Base-by-base conservation (phyloP, 2,888 invertebrate genomes). In the Pachydiplax longipennis region DNA sequence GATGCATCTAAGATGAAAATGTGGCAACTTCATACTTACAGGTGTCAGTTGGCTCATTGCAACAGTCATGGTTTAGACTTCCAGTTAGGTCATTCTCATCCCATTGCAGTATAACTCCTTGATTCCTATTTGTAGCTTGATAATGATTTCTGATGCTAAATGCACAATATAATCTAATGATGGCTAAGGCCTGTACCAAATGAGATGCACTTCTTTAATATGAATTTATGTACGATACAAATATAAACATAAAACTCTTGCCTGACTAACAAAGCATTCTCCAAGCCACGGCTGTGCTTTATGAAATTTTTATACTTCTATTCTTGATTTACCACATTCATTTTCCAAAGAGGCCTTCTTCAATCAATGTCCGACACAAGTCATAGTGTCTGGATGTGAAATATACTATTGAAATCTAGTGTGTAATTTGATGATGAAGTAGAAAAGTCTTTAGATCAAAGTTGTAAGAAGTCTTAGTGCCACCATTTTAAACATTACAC, bases 281-380 rank as follows among this genome's bases (percentile, higher is more conserved):
- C 53, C 58, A 83, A 83, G 83, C 83, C 83, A 83, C 58, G 83
- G 83, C 83, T 83, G 83, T 83, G 83, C 83, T 83, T 83, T 83
- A 83, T 83, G 58, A 83, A 83, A 83, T 83, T 83, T 83, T 83
- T 58, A 83, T 83, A 83, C 83, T 83, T 83, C 83, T 58, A 35
- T 58, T 25, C 31, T 83, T 83, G 25, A 83, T 83, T 83, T 83
- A 44, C 83, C 58, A 83, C 53, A 83, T 58, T 83, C 83, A 31
- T 83, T 44, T 83, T 83, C 83, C 83, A 83, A 83, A 58, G 83
- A 83, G 83, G 83, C 83, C 83, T 83, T 83, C 83, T 83, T 83
- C 83, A 53, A 31, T 31, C 22, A 83, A 58, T 83, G 58, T 53
- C 83, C 83, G 44, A 44, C 58, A 83, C 82, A n/a, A 48, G n/a